Conservation (phyloP, 2,888 invertebrate species). For the Melitaea athalia region DNA sequence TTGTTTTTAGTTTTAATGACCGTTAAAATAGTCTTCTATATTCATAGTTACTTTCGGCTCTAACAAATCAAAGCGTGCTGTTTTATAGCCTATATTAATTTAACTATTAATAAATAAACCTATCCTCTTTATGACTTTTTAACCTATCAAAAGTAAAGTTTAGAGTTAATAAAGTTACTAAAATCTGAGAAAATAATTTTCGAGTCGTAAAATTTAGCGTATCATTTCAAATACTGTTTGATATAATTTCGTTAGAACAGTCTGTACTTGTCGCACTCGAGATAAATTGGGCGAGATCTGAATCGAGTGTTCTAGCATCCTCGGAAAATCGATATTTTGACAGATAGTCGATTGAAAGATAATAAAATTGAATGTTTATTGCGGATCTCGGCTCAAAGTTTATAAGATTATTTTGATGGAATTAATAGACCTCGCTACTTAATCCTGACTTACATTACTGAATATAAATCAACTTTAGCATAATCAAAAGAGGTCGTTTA, state of each 20-base stretch:
- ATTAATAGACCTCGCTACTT: neutral
- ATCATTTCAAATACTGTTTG: neutral
- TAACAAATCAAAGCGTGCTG: no score
- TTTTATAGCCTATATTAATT: no score
- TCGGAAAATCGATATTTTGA: conserved; percentile 32
- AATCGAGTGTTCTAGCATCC: conserved; percentile 20
- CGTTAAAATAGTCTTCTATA: no score
- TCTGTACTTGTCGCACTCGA: conserved; percentile 19
- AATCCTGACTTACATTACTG: neutral
- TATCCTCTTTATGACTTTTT: neutral
- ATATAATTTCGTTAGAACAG: conserved; percentile 11
- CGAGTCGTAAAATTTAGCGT: neutral
- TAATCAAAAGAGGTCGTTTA: no score
- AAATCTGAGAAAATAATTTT: neutral
- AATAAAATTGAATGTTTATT: conserved; percentile 16
- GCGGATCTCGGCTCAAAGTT: neutral
- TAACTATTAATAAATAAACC: neutral
- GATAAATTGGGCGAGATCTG: conserved; percentile 30
- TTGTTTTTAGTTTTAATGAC: no score
- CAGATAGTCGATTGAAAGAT: conserved; percentile 24
- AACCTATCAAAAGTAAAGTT: no score
- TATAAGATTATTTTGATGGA: neutral
- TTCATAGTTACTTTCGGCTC: no score
- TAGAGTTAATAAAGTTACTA: neutral
- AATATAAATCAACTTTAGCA: neutral